Percentiles rank a stretch among this genome's conserved stretches.
Conservation (phyloP, 1,140 invertebrate genomes). For the Macrotrachela quadricornifera region DNA sequence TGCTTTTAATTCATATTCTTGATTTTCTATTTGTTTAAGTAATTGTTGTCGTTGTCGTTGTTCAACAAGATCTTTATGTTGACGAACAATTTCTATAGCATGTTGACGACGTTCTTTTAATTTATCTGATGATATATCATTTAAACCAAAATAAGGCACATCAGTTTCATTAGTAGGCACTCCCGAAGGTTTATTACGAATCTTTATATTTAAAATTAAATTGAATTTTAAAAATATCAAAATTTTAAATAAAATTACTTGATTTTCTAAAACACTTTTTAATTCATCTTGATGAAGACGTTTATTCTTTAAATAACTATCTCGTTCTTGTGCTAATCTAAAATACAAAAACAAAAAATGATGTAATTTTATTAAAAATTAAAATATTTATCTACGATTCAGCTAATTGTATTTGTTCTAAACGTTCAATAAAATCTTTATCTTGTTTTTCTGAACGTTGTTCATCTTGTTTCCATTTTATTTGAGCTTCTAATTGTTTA, state of each 20-base stretch:
- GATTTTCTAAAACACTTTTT: not conserved
- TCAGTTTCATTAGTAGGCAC: conserved; percentile 22
- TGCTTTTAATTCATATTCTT: conserved; percentile 22
- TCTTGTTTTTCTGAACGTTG: too few relatives aligned
- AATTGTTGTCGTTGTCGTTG: conserved; percentile 25
- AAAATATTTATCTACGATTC: too few relatives aligned
- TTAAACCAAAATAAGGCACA: conserved; percentile 22
- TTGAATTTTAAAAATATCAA: too few relatives aligned
- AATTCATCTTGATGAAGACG: not conserved
- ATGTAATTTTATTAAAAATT: too few relatives aligned
- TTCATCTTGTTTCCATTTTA: too few relatives aligned
- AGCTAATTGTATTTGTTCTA: too few relatives aligned
- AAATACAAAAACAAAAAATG: not conserved
- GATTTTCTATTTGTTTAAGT: conserved; percentile 20
- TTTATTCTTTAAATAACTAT: conserved; percentile 9
- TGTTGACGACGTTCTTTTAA: conserved; percentile 18
- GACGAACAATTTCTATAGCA: conserved; percentile 20
- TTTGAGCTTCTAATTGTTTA: too few relatives aligned
- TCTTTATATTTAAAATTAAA: conserved; percentile 9
- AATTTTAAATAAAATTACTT: not conserved
- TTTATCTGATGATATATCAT: conserved; percentile 27
- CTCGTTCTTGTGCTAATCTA: conserved; percentile 27
- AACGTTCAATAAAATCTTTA: too few relatives aligned
- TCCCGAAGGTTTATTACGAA: conserved; percentile 23
- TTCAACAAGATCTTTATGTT: conserved; percentile 23